Conservation (phyloP, 2,797 vertebrate species). For the Galaxias olidus region DNA sequence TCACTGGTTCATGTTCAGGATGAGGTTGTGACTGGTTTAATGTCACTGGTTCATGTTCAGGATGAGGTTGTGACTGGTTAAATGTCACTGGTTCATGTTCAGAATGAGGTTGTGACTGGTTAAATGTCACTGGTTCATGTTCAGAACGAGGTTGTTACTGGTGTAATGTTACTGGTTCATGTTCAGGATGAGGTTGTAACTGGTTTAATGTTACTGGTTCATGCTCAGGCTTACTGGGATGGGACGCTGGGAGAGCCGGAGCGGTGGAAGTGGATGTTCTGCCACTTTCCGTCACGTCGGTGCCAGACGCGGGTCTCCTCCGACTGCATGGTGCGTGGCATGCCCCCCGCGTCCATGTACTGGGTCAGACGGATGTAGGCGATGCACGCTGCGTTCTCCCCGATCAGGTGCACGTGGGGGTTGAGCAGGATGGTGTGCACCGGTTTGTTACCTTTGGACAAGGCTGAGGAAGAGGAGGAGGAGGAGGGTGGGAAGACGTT, state of each 20-base stretch:
- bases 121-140: no score
- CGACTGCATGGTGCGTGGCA: constrained; percentile 93
- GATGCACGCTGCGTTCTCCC: constrained; percentile 92
- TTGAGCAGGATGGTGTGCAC: constrained; percentile 97
- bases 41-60: no score
- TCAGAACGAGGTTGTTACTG: no score
- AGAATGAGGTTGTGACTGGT: no score
- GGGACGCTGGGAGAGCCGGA: constrained; percentile 92
- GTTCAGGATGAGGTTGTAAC: background rate
- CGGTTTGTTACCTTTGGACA: constrained; percentile 92
- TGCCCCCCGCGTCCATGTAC: constrained; percentile 87
- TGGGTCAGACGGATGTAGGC: constrained; percentile 93
- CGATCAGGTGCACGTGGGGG: constrained; percentile 93
- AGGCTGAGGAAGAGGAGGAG: constrained; percentile 65
- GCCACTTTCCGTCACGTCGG: constrained; percentile 94
- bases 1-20: no score
- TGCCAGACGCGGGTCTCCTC: constrained; percentile 98
- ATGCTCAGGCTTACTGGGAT: constrained; percentile 72
- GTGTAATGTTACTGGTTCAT: no score
- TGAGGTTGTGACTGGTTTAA: no score
- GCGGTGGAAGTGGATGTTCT: constrained; percentile 96
- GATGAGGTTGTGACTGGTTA: no score
- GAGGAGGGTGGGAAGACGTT: background rate
- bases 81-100: no score
- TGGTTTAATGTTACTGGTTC: constrained; percentile 74